Base-by-base conservation (phyloP, 92 coral and sea anemone genomes). In the Siderastrea siderea region DNA sequence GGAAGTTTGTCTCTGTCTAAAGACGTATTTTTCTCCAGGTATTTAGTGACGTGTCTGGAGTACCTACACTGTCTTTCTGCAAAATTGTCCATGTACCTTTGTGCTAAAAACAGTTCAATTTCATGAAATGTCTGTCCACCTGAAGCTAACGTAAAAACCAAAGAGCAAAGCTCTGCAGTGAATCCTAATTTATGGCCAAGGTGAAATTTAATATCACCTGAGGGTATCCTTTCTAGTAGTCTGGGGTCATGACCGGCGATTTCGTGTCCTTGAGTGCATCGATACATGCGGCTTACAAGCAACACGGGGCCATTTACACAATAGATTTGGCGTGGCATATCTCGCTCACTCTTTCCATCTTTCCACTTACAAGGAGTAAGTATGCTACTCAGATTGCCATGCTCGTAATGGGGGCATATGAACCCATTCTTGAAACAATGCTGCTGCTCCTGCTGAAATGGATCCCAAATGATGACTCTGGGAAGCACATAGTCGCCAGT, bases 191-290 rank as follows among this genome's bases (percentile, higher is more conserved):
- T 82, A 47, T 82, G 87, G 55, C 78, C 45, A 14, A 69, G 79
- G 54, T 82, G 51, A 52, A 70, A 82, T 82, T 14, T 55, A 19
- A 54, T 46, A 82, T 82, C 68, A 13, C 79, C 87, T 82, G 87
- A 54, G 12, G 79, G 64, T 53, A 82, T 53, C 47, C 47, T 63
- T 43, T 80, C 76, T 5, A 51, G 59, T 14, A 81, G 76, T 69
- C 85, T 81, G 46, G 61, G 47, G 49, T 81, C 85, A 68, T 81
- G 66, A 50, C 85, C 86, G 43, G 67, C 68, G 4, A 82, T 82
- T 82, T 82, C 78, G 76, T 69, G 86, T 55, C 86, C 77, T 68
- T 51, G 66, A 55, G 53, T 69, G 79, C 86, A 82, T 38, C 86
- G 86, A 45, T 82, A 82, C 66, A 82, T 79, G 54, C 86, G 68